Percentiles rank a stretch among this genome's conserved stretches.
Conservation (phyloP, 1,140 invertebrate genomes). For the Pachypeltis micranthus region DNA sequence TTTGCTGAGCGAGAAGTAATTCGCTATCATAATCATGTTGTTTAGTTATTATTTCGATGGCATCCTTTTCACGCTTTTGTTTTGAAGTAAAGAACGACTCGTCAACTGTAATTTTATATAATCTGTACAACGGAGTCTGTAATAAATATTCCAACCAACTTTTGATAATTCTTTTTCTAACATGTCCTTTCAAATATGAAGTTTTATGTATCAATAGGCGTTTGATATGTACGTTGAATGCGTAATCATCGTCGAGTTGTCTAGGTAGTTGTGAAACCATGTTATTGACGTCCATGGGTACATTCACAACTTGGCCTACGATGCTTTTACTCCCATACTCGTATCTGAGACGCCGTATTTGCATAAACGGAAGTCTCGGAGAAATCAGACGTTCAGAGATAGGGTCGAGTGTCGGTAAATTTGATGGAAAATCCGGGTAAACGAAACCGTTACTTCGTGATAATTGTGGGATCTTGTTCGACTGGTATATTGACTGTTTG, state of each 20-base stretch:
- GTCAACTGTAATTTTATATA: slow-evolving; percentile 24
- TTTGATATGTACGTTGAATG: slow-evolving; percentile 15
- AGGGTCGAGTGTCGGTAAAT: background rate
- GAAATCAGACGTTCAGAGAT: slow-evolving; percentile 2
- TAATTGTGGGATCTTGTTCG: background rate
- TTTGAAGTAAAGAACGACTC: slow-evolving; percentile 20
- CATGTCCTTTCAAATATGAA: slow-evolving; percentile 18
- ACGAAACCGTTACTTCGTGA: slow-evolving; percentile 1
- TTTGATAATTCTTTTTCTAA: slow-evolving; percentile 20
- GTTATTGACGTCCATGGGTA: background rate
- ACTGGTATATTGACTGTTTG: background rate
- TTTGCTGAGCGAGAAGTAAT: slow-evolving; percentile 29
- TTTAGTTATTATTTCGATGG: slow-evolving; percentile 16
- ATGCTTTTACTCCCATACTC: slow-evolving; percentile 4
- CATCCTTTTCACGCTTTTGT: background rate
- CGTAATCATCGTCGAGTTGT: background rate
- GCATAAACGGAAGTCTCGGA: slow-evolving; percentile 1
- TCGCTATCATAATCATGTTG: slow-evolving; percentile 28
- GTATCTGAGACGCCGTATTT: slow-evolving; percentile 4
- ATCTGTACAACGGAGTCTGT: slow-evolving; percentile 21
- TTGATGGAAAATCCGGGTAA: background rate
- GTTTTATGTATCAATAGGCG: slow-evolving; percentile 15
- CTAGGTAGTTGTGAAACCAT: slow-evolving; percentile 6
- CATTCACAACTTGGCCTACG: background rate
- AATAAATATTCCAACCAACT: slow-evolving; percentile 20